Conservation (phyloP, 2,113 vertebrate species). For the Probosciger aterrimus region DNA sequence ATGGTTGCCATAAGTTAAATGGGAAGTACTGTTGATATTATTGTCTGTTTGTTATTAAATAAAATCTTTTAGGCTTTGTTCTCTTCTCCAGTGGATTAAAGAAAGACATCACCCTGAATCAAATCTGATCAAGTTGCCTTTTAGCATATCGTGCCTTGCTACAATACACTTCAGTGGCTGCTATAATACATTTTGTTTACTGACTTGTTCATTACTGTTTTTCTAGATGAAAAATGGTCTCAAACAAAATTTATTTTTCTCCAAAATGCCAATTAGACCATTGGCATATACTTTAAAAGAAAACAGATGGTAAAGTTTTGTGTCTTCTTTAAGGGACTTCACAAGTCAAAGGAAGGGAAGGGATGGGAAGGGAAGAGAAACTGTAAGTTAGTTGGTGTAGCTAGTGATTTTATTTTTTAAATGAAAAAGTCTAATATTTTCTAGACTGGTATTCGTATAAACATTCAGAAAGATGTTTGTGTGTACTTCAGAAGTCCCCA, state of each 20-base stretch:
- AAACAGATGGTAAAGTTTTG: conserved; percentile 3
- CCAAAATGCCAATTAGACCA: background rate
- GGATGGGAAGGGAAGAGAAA: background rate
- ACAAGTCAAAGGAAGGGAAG: background rate
- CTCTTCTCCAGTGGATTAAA: conserved; percentile 40
- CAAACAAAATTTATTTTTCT: background rate
- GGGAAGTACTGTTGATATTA: conserved; percentile 27
- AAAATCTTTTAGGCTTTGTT: conserved; percentile 38
- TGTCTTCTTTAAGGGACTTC: background rate
- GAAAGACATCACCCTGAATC: conserved; percentile 24
- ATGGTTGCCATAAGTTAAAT: conserved; percentile 49
- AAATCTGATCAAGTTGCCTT: conserved; percentile 14
- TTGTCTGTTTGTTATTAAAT: conserved; percentile 49
- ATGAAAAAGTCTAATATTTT: background rate
- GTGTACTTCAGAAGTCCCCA: background rate
- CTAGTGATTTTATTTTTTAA: background rate
- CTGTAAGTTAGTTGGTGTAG: background rate
- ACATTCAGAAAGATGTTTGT: background rate
- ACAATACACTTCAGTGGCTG: background rate
- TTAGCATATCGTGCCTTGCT: background rate
- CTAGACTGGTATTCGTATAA: background rate
- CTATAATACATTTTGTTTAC: conserved; percentile 34
- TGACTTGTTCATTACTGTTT: conserved; percentile 30
- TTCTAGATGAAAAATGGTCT: background rate
- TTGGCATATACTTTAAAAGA: conserved; percentile 21